These are phyloP conservation scores for Sebastes taczanowskii DNA, from an alignment of 2,797 vertebrate genomes.

Conservation along the genomic window DNA sequence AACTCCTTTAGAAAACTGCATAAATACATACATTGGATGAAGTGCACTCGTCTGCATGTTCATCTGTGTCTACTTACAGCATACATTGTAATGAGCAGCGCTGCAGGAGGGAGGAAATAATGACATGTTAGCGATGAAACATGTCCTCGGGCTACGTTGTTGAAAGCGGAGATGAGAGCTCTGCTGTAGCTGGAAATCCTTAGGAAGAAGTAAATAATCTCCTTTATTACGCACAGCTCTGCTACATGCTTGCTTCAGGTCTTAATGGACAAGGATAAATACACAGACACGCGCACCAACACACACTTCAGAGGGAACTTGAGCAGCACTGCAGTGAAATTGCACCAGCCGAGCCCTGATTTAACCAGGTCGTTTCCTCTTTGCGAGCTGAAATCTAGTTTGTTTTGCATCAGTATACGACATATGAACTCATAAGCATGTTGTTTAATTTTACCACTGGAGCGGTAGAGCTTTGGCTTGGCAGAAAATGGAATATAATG, in stretches of 20 bases:
- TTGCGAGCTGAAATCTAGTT: conserved; percentile 36
- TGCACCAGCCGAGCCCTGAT: conserved; percentile 46
- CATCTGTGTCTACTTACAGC: conserved; percentile 8
- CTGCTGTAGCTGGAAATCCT: conserved; percentile 45
- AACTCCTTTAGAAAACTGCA: neutral
- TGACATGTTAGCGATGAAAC: conserved; percentile 34
- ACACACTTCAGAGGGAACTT: conserved; percentile 31
- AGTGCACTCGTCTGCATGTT: neutral
- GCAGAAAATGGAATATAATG: neutral
- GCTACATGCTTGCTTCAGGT: conserved; percentile 50
- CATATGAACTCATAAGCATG: conserved; percentile 12
- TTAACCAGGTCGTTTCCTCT: conserved; percentile 45
- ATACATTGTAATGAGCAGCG: conserved; percentile 9
- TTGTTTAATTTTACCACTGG: neutral
- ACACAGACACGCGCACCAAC: neutral
- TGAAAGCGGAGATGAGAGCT: conserved; percentile 36
- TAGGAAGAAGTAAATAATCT: conserved; percentile 62
- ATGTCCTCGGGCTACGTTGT: conserved; percentile 36
- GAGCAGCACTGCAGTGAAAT: conserved; percentile 51
- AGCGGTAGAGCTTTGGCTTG: neutral
- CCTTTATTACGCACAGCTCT: conserved; percentile 42
- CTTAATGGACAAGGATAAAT: conserved; percentile 57
- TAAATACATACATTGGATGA: neutral
- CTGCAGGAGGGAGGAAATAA: conserved; percentile 9
- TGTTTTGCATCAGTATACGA: conserved; percentile 21